Conservation (phyloP, 2,797 vertebrate genomes). For the Echeneis naucrates region DNA sequence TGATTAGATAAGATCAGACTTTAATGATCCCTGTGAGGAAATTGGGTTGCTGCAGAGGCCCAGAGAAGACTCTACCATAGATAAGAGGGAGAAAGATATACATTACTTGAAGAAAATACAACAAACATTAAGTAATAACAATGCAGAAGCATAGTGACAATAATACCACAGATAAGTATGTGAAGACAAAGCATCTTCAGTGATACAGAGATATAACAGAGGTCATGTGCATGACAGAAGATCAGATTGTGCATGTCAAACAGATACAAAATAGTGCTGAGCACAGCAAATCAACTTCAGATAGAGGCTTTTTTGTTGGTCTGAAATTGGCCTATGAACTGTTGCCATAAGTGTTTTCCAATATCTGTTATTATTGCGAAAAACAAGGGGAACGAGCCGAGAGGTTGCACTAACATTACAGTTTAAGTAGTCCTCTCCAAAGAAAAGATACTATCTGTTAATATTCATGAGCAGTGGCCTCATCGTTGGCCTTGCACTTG, state of each 20-base stretch:
- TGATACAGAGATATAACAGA: conserved; percentile 33
- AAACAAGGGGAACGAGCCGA: neutral
- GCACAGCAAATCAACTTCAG: conserved; percentile 46
- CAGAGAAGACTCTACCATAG: conserved; percentile 61
- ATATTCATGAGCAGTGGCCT: conserved; percentile 20
- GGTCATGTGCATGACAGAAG: conserved; percentile 39
- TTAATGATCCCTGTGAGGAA: conserved; percentile 77
- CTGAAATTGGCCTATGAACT: conserved; percentile 36
- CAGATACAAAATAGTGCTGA: conserved; percentile 31
- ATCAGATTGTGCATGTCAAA: conserved; percentile 49
- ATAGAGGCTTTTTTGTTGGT: conserved; percentile 36
- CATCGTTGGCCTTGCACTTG: neutral
- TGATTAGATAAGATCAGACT: conserved; percentile 77
- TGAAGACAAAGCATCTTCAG: conserved; percentile 43
- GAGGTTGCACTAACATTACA: neutral
- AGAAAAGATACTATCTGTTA: neutral
- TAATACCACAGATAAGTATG: conserved; percentile 47
- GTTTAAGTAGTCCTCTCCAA: neutral
- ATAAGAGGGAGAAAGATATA: conserved; percentile 68
- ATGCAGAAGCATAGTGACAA: conserved; percentile 40
- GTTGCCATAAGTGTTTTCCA: conserved; percentile 27
- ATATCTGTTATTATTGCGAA: conserved; percentile 25
- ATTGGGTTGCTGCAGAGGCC: conserved; percentile 68
- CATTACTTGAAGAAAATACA: conserved; percentile 60
- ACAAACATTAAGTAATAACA: conserved; percentile 64